Evolutionary conservation across 2,888 invertebrate genomes (phyloP).

Genomic region (Idaea straminata): DNA sequence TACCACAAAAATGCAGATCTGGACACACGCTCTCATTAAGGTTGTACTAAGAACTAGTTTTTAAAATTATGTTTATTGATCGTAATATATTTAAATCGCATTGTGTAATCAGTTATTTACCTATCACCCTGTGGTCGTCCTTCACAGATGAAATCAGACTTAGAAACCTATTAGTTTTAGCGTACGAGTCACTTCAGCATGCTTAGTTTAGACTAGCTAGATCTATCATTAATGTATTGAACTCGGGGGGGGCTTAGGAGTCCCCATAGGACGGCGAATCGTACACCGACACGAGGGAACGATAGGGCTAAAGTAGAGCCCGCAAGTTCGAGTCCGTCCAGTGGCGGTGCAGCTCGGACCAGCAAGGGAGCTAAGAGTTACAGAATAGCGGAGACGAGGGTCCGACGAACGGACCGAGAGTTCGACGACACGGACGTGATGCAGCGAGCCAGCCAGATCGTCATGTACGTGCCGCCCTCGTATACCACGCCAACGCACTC

Average conservation of each 20-base stretch:
- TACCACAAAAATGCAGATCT: too few relatives aligned
- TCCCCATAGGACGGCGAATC: conserved; percentile 55
- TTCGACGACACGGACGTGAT: conserved; percentile 89
- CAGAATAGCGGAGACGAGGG: conserved; percentile 71
- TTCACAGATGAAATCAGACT: neutral
- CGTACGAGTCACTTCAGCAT: conserved; percentile 3
- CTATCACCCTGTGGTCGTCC: neutral
- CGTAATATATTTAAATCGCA: neutral
- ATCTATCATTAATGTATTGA: conserved; percentile 43
- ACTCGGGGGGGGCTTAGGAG: conserved; percentile 44
- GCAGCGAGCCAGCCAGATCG: conserved; percentile 92
- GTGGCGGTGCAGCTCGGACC: conserved; percentile 36
- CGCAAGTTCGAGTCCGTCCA: conserved; percentile 26
- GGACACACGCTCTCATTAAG: too few relatives aligned
- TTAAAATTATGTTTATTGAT: neutral
- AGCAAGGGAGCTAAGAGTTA: conserved; percentile 68
- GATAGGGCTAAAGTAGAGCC: conserved; percentile 43
- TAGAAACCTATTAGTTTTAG: conserved; percentile 3
- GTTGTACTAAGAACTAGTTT: too few relatives aligned
- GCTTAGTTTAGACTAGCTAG: neutral
- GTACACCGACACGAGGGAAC: conserved; percentile 42
- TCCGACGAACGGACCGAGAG: conserved; percentile 72
- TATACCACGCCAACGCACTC: conserved; percentile 36
- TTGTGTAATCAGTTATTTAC: neutral
- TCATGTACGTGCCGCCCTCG: conserved; percentile 84